Base-by-base conservation (phyloP, 1,140 invertebrate genomes). In the Drosophila sproati region DNA sequence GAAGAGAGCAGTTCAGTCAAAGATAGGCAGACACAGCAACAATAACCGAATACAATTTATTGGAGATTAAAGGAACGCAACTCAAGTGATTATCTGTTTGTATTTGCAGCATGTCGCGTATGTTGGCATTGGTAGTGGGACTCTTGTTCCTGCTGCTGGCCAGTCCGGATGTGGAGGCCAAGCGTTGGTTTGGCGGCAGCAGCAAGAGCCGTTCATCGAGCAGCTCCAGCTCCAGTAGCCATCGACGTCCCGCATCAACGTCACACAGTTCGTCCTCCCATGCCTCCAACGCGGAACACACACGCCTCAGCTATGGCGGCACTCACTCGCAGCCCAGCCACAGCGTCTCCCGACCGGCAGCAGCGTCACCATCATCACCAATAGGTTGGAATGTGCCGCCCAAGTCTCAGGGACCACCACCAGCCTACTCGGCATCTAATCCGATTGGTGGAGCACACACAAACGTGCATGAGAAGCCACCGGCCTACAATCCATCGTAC, bases 311-410 rank as follows among this genome's bases (percentile, higher is more conserved):
- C 48, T 92, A 92, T 48, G 62, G 70, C 28, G 63, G 63, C 3
- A 34, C 41, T 50, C 66, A 77, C 8, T 55, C 71, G 0, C 82
- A 80, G 47, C 51, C 34, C 56, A 77, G 51, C 32, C 48, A 61
- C 20, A 67, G 56, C 31, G 64, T 47, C 0, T 39, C 66, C 3
- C 70, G 62, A 0, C 51, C 78, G 1, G 61, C 68, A 0, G 2
- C 82, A 3, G 47, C 8, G 8, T 3, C 39, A 20, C 20, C 20
- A 20, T 20, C 79, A 0, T 47, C 75, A 1, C 74, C 85, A 4
- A 78, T 92, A 3, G 91, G 91, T 34, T 92, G 91, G 91, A 92
- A 92, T 69, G 80, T 90, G 6, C 91, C 83, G 3, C 31, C 76
- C 0, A 86, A 92, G 74, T 43, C 78, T 0, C 80, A 87, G 37